Evolutionary conservation across 2,113 vertebrate species (phyloP).

Genomic region (Eurypyga helias): DNA sequence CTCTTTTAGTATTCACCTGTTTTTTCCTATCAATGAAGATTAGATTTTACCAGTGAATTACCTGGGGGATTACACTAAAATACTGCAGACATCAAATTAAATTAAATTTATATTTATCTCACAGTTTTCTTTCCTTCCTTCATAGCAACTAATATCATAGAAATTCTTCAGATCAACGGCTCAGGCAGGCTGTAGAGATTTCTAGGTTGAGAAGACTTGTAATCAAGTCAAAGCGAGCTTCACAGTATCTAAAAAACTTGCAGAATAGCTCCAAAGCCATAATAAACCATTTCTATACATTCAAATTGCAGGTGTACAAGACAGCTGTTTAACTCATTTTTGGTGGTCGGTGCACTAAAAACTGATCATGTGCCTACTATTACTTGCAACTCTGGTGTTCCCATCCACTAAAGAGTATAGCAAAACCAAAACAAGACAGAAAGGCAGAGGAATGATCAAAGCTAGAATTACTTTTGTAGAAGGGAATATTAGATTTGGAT

Average conservation of each 20-base stretch:
- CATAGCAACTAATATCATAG: background rate
- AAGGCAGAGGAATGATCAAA: background rate
- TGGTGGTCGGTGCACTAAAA: background rate
- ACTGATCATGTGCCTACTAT: background rate
- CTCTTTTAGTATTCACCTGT: background rate
- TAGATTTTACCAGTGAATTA: background rate
- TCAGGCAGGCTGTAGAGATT: background rate
- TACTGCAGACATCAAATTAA: background rate
- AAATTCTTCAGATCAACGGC: background rate
- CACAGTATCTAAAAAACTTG: background rate
- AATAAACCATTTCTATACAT: background rate
- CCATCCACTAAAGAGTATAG: background rate
- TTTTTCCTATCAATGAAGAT: background rate
- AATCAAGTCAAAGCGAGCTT: background rate
- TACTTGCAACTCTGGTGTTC: background rate
- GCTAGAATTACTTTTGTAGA: background rate
- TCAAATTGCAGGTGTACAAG: fast-evolving
- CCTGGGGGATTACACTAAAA: background rate
- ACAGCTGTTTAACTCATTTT: background rate
- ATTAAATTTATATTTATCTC: background rate
- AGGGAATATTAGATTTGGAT: constrained; percentile 9
- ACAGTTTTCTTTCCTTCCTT: background rate
- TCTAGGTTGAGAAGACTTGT: background rate
- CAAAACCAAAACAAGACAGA: background rate
- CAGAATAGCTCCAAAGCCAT: background rate